These are phyloP conservation scores for Empis stercorea DNA, from an alignment of 2,888 invertebrate species.

Conservation along the genomic window DNA sequence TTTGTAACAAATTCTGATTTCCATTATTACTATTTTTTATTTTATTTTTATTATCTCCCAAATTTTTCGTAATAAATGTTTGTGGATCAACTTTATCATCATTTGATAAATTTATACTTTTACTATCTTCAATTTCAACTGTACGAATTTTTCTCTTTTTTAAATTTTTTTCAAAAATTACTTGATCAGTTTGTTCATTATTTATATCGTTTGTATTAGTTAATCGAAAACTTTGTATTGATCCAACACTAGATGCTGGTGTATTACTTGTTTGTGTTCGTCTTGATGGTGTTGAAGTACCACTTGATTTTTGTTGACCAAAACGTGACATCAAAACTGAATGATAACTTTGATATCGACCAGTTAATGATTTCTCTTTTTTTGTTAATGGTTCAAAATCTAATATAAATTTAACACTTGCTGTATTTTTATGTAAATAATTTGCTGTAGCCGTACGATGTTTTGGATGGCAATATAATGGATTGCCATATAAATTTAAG, in stretches of 20 bases:
- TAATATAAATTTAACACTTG: constrained; percentile 42
- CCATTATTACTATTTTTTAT: constrained; percentile 19
- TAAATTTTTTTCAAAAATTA: too few relatives aligned
- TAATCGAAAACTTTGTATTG: constrained; percentile 17
- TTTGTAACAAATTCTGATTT: constrained; percentile 41
- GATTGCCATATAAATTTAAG: constrained; percentile 47
- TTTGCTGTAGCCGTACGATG: constrained; percentile 43
- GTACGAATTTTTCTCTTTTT: constrained; percentile 35
- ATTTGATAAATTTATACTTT: constrained; percentile 2
- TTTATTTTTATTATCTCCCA: neutral
- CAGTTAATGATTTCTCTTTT: constrained; percentile 39
- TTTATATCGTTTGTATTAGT: constrained; percentile 6
- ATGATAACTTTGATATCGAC: constrained; percentile 28
- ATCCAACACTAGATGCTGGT: constrained; percentile 30
- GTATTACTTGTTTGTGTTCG: constrained; percentile 16
- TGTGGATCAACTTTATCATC: constrained; percentile 4
- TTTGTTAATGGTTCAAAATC: constrained; percentile 41
- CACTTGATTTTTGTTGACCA: constrained; percentile 12
- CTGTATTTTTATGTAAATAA: constrained; percentile 43
- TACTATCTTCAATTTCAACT: constrained; percentile 28
- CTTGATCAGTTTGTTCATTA: constrained; percentile 10
- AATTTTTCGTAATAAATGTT: neutral
- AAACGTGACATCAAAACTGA: constrained; percentile 3
- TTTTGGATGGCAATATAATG: constrained; percentile 46
- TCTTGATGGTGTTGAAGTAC: constrained; percentile 11